These are phyloP conservation scores for Sarcophaga subvicina DNA, from an alignment of 2,888 invertebrate genomes.

Conservation along the genomic window DNA sequence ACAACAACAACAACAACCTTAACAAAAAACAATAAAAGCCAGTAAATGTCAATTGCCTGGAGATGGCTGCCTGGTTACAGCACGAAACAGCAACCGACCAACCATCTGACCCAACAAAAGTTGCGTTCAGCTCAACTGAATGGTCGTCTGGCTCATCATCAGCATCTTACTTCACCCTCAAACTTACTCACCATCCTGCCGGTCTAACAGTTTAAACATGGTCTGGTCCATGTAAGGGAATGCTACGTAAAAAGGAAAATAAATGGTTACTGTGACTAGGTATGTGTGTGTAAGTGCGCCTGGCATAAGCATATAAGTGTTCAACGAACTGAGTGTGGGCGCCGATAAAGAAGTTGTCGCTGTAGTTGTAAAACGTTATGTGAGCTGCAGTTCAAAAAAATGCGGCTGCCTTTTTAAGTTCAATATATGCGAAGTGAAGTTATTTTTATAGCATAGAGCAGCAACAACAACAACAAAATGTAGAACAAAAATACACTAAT, in stretches of 20 bases:
- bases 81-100: not conserved
- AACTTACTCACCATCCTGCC: not conserved
- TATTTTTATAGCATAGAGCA: not conserved
- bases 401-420: slow-evolving; percentile 16
- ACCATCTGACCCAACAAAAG: not conserved
- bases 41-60: slow-evolving; percentile 61
- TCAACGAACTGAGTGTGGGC: not conserved
- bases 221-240: not conserved
- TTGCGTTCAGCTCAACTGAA: too few species aligned
- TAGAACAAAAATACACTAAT: not conserved
- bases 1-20: not conserved
- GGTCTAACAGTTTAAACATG: not conserved
- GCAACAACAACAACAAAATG: not conserved
- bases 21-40: slow-evolving; percentile 48
- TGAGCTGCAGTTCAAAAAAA: not conserved
- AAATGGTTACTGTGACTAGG: not conserved
- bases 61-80: slow-evolving; percentile 39
- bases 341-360: not conserved
- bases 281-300: not conserved
- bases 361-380: not conserved
- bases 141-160: too few species aligned
- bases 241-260: not conserved
- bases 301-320: not conserved
- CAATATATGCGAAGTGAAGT: slow-evolving; percentile 38
- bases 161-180: not conserved